Evolutionary conservation across 2,113 vertebrate genomes (phyloP), one percentile per base, ranked within the genome.

Genomic region (western clawed frog (Xenopus tropicalis)): DNA sequence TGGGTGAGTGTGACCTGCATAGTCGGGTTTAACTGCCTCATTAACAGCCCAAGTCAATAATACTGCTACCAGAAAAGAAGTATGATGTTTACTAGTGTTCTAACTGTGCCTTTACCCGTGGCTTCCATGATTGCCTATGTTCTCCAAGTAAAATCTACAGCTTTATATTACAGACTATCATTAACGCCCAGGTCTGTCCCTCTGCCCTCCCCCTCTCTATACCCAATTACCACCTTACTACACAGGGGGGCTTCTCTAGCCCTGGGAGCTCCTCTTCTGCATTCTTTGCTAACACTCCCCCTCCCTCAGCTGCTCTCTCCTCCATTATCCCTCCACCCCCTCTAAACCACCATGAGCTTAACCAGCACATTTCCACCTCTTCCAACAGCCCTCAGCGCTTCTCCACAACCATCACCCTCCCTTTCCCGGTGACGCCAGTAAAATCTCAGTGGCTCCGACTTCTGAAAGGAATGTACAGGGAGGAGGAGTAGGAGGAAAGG

Each of bases 401-500:
- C 42, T 59, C 44, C 56, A 74, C 57, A 44, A 25, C 22, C 71
- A 37, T 44, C 37, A 16, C 52, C 71, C 25, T 62, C 61, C 62
- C 64, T 61, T 57, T 23, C 29, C 63, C 54, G 22, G 71, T 66
- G 64, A 59, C 22, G 64, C 52, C 71, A 66, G 64, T 61, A 67
- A 66, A 74, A 66, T 64, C 71, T 74, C 64, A 59, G 63, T 59
- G 54, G 37, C 21, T 66, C 24, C 42, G 52, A 59, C 29, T 66
- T 48, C 42, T 67, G 64, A 66, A 66, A 67, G 71, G 71, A 74
- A 74, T 74, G 71, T 74, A 66, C 52, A 66, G 54, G 63, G 71
- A 66, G 71, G 70, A 65, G 70, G 61, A 48, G 46, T 13, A 14
- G 46, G 46, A 43, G 61, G 16, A 65, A n/a, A 56, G 25, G 66